Evolutionary conservation across 2,797 vertebrate genomes (phyloP).

Genomic region (Orestias chungarensis): DNA sequence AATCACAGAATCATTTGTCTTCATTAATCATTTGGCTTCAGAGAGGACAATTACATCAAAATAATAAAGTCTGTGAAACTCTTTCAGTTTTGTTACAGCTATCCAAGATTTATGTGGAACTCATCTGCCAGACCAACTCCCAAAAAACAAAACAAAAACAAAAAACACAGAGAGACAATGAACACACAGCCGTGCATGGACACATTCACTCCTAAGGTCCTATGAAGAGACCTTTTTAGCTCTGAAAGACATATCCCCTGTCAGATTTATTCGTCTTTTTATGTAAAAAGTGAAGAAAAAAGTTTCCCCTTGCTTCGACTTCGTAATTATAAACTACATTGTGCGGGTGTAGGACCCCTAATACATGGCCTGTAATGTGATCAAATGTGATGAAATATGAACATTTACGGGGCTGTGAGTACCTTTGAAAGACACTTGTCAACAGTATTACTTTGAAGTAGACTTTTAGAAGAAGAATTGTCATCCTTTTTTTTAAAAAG

Average conservation of each 20-base stretch:
- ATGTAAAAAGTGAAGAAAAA: background rate
- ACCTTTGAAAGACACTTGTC: slow-evolving; percentile 1
- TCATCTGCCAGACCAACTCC: background rate
- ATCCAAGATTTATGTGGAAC: background rate
- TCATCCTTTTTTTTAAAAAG: too few relatives aligned
- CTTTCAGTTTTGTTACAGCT: background rate
- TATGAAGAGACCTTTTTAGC: background rate
- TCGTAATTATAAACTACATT: background rate
- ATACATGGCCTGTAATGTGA: background rate
- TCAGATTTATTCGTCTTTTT: background rate
- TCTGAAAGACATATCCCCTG: too few relatives aligned
- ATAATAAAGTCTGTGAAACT: background rate
- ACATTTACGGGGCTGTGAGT: background rate
- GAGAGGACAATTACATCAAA: background rate
- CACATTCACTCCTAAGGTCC: too few relatives aligned
- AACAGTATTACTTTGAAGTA: slow-evolving; percentile 30
- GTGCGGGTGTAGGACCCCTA: background rate
- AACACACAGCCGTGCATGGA: too few relatives aligned
- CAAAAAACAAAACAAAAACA: background rate
- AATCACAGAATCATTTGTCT: background rate
- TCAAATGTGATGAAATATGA: background rate
- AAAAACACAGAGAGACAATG: too few relatives aligned
- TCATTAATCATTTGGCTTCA: background rate
- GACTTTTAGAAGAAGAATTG: too few relatives aligned
- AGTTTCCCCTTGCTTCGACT: background rate